A percentile compares a stretch with the other conserved stretches of the same genome.
These are phyloP conservation scores for Clivina fossor DNA, from an alignment of 2,888 invertebrate species.

Conservation along the genomic window DNA sequence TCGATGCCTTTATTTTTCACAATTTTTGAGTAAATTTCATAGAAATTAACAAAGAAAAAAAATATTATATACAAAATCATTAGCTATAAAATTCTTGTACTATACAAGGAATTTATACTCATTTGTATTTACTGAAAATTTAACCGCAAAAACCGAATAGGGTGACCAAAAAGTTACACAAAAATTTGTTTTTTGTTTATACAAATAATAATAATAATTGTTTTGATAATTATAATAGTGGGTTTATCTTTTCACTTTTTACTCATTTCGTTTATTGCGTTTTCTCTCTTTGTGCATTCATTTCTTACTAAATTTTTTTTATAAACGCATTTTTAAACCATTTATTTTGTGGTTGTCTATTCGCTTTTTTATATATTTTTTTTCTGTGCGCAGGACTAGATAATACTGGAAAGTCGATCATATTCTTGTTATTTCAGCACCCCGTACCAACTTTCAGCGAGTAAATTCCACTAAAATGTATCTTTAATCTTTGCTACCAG, in stretches of 20 bases:
- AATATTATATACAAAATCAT: no score
- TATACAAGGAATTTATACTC: no score
- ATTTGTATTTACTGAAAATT: no score
- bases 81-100: no score
- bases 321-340: conserved; percentile 9
- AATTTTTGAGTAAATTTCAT: no score
- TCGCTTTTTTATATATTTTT: conserved; percentile 40
- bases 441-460: conserved; percentile 1
- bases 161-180: not conserved
- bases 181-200: conserved; percentile 5
- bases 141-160: no score
- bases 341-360: conserved; percentile 13
- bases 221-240: conserved; percentile 23
- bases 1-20: no score
- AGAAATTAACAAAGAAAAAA: conserved; percentile 16
- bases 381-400: conserved; percentile 61
- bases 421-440: no score
- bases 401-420: conserved; percentile 64
- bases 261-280: not conserved
- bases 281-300: not conserved
- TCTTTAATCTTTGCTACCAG: not conserved
- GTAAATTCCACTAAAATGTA: not conserved
- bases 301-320: not conserved
- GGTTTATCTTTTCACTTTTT: not conserved
- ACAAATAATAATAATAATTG: conserved; percentile 30